Base-by-base conservation (phyloP, 1,140 invertebrate genomes). In the Harlomillsia oculata region DNA sequence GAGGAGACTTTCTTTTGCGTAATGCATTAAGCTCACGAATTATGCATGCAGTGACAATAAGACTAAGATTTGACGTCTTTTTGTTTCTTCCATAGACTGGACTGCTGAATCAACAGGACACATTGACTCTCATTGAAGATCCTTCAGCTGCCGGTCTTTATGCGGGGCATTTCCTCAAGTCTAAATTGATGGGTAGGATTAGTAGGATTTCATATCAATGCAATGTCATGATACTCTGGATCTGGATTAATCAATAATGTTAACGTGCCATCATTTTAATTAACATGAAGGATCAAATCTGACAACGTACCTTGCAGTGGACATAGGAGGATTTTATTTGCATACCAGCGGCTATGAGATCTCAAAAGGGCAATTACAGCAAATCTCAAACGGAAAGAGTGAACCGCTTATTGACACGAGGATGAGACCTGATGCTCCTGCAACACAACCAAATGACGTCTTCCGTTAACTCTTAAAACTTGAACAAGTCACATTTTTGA, bases 121-220 rank as follows among this genome's bases (percentile, higher is more conserved):
- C 49, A 50, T 18, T 65, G 11, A 50, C 58, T 25, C 46, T 65
- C 14, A 57, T 65, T 45, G 55, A 65, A 46, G 63, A 65, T 52
- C 46, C 63, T 41, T 49, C 30, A 44, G 63, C 59, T 29, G 59
- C 59, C 14, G 52, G 43, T 13, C 26, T 65, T 13, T 62, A 52
- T 57, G 48, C 54, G 9, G 39, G 36, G 16, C 54, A 57, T 36
- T 50, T 49, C 26, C 21, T 58, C 41, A 58, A 58, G 25, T 45
- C 49, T 1, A 52, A 58, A 32, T 48, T 48, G 23, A 23, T 11
- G 41, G 45, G n/a, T n/a, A n/a, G n/a, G n/a, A n/a, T n/a, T n/a
- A n/a, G n/a, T n/a, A n/a, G n/a, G n/a, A n/a, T n/a, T n/a, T n/a
- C n/a, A n/a, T n/a, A n/a, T n/a, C n/a, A n/a, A n/a, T 34, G 30